Evolutionary conservation across 2,797 vertebrate species (phyloP), one percentile per base, ranked within the genome.

Genomic region (Gorsachius magnificus): DNA sequence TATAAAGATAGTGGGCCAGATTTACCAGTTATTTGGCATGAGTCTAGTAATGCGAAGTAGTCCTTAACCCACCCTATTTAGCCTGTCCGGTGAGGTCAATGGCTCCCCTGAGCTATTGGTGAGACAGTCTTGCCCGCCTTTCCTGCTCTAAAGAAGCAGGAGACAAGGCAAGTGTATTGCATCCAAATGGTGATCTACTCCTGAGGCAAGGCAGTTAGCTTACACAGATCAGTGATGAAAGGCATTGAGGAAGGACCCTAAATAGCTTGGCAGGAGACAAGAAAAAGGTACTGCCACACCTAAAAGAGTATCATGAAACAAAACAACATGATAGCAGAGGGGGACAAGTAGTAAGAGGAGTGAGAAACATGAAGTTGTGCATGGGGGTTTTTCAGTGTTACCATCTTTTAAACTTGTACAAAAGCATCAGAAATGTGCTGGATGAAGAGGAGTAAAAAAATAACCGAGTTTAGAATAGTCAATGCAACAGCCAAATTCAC

Each of bases 401-500:
- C 11, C 29, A 3, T 56, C 65, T 94, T 89, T 87, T 83, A 72
- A 86, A 94, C 82, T 61, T 84, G 69, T 78, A 93, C 57, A 79
- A 79, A 91, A 29, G 0, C 57, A 61, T 91, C 68, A 78, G 57
- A 97, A 96, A 94, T 58, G 25, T 64, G 74, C 71, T 84, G 28
- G 58, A 88, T 83, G 91, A 93, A 65, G 45, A 90, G 17, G 43
- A 95, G 22, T 45, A 8, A 95, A 91, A 84, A 83, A 80, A 60
- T 13, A 66, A 38, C 38, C 1, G 29, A 88, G 63, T 93, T 66
- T 79, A 88, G 81, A 95, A 54, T 46, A 94, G 83, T 53, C 84
- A 92, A 65, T 66, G 80, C 63, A 93, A 78, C 89, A 95, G 82
- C 89, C 96, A 91, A 75, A 85, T 93, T 94, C 93, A 83, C 89